phyloP scores from a whole-genome alignment of 1,140 invertebrate genomes.

The Caerostris extrusa region DNA sequence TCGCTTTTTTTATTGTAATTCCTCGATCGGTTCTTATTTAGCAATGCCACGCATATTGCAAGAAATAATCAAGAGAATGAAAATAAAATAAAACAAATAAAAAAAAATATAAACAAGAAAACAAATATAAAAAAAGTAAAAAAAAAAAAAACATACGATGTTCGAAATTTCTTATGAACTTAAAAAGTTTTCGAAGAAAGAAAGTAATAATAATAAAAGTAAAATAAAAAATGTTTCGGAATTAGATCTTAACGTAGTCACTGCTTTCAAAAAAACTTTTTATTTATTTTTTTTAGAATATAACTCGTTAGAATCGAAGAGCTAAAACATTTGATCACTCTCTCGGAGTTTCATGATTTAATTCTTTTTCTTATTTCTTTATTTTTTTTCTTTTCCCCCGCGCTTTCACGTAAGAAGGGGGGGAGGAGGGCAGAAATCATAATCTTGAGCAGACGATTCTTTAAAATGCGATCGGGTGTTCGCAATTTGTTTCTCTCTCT shows the following conservation, averaged over 20 bases:
- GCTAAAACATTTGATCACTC: slow-evolving; percentile 59
- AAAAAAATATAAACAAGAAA: neutral
- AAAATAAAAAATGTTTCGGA: slow-evolving; percentile 47
- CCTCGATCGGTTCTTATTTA: slow-evolving; percentile 24
- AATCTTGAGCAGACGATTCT: slow-evolving; percentile 36
- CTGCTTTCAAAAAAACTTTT: neutral
- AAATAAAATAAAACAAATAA: slow-evolving; percentile 10
- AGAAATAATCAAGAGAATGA: slow-evolving; percentile 41
- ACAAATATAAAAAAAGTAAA: neutral
- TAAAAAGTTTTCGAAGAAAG: slow-evolving; percentile 29
- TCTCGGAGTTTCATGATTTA: slow-evolving; percentile 20
- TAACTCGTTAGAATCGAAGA: slow-evolving; percentile 71
- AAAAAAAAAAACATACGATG: slow-evolving; percentile 11
- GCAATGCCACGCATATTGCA: slow-evolving; percentile 44
- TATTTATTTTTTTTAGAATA: slow-evolving; percentile 37
- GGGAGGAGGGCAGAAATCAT: slow-evolving; percentile 23
- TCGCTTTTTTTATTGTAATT: slow-evolving; percentile 9
- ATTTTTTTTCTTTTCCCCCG: neutral
- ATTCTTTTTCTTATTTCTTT: slow-evolving; percentile 4
- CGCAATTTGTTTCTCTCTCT: slow-evolving; percentile 69
- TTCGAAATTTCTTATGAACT: slow-evolving; percentile 45
- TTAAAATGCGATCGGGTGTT: slow-evolving; percentile 49
- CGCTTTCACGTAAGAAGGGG: neutral
- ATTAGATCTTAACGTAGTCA: slow-evolving; percentile 47
- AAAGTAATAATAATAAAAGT: neutral